A percentile compares a stretch with the other conserved stretches of the same genome.
These are phyloP conservation scores for Genyomyrus donnyi DNA, from an alignment of 2,113 vertebrate genomes.

Conservation along the genomic window DNA sequence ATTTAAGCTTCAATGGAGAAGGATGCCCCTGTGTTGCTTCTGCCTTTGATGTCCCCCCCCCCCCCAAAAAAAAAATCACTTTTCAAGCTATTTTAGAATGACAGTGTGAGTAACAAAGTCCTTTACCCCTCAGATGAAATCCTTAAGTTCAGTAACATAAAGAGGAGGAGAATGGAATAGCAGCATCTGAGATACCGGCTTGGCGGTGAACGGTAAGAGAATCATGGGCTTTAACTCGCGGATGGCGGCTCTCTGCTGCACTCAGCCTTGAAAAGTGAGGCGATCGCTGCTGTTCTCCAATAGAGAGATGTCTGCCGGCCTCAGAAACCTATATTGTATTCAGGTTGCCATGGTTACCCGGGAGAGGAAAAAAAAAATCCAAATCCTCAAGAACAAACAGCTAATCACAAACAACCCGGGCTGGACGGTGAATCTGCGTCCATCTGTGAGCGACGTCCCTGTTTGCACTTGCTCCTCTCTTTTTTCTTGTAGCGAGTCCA, in stretches of 20 bases:
- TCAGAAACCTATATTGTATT: slow-evolving; percentile 57
- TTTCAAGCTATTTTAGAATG: slow-evolving; percentile 1
- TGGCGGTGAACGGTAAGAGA: slow-evolving; percentile 35
- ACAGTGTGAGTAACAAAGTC: neutral
- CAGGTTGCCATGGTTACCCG: slow-evolving; percentile 58
- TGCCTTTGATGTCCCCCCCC: neutral
- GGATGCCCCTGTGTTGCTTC: neutral
- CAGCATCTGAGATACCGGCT: slow-evolving; percentile 39
- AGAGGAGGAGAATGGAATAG: slow-evolving; percentile 31
- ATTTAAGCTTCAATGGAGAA: neutral
- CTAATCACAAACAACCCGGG: slow-evolving; percentile 46
- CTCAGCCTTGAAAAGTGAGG: slow-evolving; percentile 42
- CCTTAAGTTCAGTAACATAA: neutral
- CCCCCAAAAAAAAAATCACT: neutral
- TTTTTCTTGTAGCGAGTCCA: neutral
- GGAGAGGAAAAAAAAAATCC: slow-evolving; percentile 43
- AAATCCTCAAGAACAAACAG: slow-evolving; percentile 51
- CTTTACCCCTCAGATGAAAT: neutral
- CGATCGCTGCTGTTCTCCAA: slow-evolving; percentile 34
- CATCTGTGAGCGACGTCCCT: slow-evolving; percentile 40
- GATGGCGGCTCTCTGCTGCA: slow-evolving; percentile 27
- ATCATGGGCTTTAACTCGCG: slow-evolving; percentile 33
- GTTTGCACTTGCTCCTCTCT: slow-evolving; percentile 18
- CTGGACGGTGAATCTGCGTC: slow-evolving; percentile 44
- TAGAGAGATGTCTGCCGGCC: slow-evolving; percentile 28